Percentiles rank a stretch among this genome's conserved stretches.
phyloP scores from a whole-genome alignment of 2,888 invertebrate genomes.

The Tetragonula carbonaria region DNA sequence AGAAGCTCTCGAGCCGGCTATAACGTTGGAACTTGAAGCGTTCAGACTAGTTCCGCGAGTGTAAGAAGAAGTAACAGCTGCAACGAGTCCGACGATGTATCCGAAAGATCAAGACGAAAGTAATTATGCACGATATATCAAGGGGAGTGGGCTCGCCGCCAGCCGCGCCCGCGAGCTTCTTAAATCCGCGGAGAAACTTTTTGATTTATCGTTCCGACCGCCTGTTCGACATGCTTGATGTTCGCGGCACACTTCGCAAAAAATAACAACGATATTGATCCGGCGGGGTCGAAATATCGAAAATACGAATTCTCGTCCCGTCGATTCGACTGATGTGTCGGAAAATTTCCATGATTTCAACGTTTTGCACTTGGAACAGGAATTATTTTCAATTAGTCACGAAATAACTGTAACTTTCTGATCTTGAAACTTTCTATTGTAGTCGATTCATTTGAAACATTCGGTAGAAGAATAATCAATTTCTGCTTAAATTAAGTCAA shows the following conservation, averaged over 20 bases:
- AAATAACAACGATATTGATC: not conserved
- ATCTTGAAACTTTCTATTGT: too few relatives aligned
- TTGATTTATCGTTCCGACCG: constrained; percentile 70
- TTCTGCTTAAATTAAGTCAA: too few relatives aligned
- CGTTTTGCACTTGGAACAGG: not conserved
- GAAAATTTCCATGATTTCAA: not conserved
- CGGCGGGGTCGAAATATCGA: not conserved
- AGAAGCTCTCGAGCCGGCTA: constrained; percentile 38
- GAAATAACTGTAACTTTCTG: too few relatives aligned
- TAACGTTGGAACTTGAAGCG: constrained; percentile 62
- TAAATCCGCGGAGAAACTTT: constrained; percentile 67
- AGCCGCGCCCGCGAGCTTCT: constrained; percentile 48
- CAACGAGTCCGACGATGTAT: constrained; percentile 66
- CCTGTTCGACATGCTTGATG: constrained; percentile 21
- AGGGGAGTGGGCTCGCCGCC: constrained; percentile 33
- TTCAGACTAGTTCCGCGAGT: constrained; percentile 68
- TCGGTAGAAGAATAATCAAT: too few relatives aligned
- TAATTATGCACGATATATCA: constrained; percentile 80
- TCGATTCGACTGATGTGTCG: not conserved
- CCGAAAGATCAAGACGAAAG: constrained; percentile 70
- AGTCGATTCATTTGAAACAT: too few relatives aligned
- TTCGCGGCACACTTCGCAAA: not conserved
- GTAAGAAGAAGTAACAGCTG: constrained; percentile 77
- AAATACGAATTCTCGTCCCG: not conserved
- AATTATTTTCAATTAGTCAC: too few relatives aligned